These are phyloP conservation scores for Intellagama lesueurii DNA, from an alignment of 2,797 vertebrate genomes.

Conservation along the genomic window DNA sequence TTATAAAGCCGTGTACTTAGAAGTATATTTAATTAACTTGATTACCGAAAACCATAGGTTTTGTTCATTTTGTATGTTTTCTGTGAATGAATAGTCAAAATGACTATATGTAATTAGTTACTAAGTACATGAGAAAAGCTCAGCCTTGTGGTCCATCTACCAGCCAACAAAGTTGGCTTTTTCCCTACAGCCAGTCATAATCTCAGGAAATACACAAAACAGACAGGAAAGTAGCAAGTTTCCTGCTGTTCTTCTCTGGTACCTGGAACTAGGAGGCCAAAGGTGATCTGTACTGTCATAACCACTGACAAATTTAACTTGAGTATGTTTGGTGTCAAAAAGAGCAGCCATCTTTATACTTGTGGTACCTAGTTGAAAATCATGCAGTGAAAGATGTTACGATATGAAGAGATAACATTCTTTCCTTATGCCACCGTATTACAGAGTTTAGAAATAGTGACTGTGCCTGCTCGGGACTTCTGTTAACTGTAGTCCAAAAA, in stretches of 20 bases:
- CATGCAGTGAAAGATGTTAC: no score
- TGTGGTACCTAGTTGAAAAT: not conserved
- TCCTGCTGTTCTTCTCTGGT: not conserved
- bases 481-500: no score
- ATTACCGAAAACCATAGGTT: not conserved
- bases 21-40: not conserved
- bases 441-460: no score
- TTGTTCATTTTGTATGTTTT: conserved; percentile 1
- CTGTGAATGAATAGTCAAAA: not conserved
- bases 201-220: no score
- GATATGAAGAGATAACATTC: not conserved
- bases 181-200: no score
- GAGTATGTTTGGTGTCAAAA: not conserved
- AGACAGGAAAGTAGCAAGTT: no score
- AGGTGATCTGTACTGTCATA: not conserved
- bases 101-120: not conserved
- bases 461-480: no score
- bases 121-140: not conserved
- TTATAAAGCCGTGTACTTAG: not conserved
- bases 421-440: not conserved
- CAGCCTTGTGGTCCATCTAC: not conserved
- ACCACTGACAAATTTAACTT: not conserved
- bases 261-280: not conserved
- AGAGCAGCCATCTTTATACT: not conserved
- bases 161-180: not conserved